Conservation (phyloP, 2,888 invertebrate genomes). For the Bellardia pandia region DNA sequence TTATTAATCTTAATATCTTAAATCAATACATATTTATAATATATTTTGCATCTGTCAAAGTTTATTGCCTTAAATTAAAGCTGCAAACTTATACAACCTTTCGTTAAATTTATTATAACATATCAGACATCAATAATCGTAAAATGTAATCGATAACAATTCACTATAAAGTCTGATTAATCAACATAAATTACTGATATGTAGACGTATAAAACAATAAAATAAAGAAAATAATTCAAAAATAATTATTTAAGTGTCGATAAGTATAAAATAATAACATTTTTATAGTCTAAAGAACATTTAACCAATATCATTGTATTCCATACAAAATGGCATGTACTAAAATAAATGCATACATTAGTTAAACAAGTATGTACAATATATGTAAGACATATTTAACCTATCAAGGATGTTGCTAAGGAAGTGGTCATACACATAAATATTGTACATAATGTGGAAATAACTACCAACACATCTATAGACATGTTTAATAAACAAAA, state of each 20-base stretch:
- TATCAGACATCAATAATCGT: neutral
- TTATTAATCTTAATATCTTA: too few species aligned
- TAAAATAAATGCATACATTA: slow-evolving; percentile 23
- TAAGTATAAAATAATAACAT: slow-evolving; percentile 17
- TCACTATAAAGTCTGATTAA: slow-evolving; percentile 1
- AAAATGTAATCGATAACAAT: neutral
- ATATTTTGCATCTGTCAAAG: neutral
- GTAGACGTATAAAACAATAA: neutral
- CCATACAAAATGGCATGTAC: neutral
- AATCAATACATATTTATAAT: too few species aligned
- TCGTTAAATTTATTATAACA: neutral
- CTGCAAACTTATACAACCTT: neutral
- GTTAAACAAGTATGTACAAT: slow-evolving; percentile 1
- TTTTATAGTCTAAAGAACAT: slow-evolving; percentile 22
- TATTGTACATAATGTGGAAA: neutral
- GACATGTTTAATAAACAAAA: neutral
- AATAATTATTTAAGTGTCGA: slow-evolving; percentile 31
- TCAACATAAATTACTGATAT: neutral
- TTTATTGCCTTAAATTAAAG: neutral
- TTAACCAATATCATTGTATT: slow-evolving; percentile 19
- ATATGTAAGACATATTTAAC: slow-evolving; percentile 34
- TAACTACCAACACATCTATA: slow-evolving; percentile 1
- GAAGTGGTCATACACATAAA: slow-evolving; percentile 17
- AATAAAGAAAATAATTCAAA: neutral
- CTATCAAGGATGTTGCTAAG: slow-evolving; percentile 34